phyloP scores from a whole-genome alignment of 2,888 invertebrate genomes.

The Chouioia cunea region DNA sequence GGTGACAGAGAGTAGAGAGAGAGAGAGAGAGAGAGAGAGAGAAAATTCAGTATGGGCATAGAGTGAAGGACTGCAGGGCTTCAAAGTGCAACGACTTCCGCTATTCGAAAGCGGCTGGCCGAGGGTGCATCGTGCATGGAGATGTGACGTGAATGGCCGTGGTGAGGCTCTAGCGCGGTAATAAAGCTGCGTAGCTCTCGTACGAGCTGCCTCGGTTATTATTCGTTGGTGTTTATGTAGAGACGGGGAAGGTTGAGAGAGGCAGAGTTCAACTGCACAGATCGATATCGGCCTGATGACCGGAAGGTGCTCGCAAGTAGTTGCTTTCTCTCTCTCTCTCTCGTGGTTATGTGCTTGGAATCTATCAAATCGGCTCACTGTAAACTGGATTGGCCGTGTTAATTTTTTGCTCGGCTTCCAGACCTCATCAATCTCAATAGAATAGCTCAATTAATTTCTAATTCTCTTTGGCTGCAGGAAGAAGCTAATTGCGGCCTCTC shows the following conservation, averaged over 20 bases:
- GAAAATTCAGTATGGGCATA: not conserved
- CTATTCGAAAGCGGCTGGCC: conserved; percentile 28
- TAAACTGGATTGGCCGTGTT: conserved; percentile 23
- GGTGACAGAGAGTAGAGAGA: not conserved
- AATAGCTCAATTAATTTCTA: conserved; percentile 45
- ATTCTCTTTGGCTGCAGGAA: conserved; percentile 23
- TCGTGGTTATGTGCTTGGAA: too few relatives aligned
- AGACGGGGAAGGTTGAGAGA: not conserved
- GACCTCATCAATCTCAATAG: conserved; percentile 44
- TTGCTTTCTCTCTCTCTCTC: too few relatives aligned
- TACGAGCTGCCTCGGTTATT: conserved; percentile 29
- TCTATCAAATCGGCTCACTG: too few relatives aligned
- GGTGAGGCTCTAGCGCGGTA: not conserved
- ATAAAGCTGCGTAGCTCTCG: conserved; percentile 19
- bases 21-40: conserved; percentile 3
- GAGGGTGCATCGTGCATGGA: not conserved
- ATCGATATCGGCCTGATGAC: not conserved
- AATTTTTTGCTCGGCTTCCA: conserved; percentile 24
- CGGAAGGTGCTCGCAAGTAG: conserved; percentile 16
- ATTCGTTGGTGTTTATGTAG: conserved; percentile 24
- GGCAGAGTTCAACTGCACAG: not conserved
- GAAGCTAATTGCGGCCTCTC: conserved; percentile 25
- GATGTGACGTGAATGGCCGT: not conserved
- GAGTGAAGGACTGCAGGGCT: not conserved
- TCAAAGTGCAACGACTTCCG: conserved; percentile 48